These are phyloP conservation scores for Archilochus colubris DNA, from an alignment of 2,113 vertebrate genomes.

Conservation along the genomic window DNA sequence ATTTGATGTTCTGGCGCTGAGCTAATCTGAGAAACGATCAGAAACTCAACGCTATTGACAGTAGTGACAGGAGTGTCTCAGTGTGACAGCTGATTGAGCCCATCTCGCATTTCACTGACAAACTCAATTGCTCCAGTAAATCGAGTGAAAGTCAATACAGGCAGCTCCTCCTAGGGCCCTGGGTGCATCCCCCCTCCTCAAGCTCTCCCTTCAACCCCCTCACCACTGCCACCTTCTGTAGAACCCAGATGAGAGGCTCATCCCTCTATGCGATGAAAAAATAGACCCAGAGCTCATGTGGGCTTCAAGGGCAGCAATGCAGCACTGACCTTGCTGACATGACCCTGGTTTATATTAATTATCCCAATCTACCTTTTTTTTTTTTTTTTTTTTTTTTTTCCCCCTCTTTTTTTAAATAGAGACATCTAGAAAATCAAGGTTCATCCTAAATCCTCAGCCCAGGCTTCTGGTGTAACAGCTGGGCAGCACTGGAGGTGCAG, in stretches of 20 bases:
- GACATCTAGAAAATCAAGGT: not conserved
- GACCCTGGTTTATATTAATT: not conserved
- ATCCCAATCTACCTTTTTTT: not conserved
- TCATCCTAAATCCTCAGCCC: not conserved
- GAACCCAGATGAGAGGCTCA: not conserved
- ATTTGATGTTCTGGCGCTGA: slow-evolving; percentile 71
- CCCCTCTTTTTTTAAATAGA: not conserved
- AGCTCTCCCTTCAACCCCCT: not conserved
- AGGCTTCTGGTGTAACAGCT: fast-evolving
- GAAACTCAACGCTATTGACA: slow-evolving; percentile 78
- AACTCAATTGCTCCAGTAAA: slow-evolving; percentile 89
- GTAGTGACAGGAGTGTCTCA: slow-evolving; percentile 77
- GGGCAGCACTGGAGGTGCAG: not conserved
- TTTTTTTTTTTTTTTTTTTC: not conserved
- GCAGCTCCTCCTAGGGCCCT: not conserved
- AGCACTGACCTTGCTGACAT: not conserved
- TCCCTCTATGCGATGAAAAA: not conserved
- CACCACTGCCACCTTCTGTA: not conserved
- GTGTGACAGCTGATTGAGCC: slow-evolving; percentile 87
- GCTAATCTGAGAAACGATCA: slow-evolving; percentile 80
- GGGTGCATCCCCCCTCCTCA: not conserved
- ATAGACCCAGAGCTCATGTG: fast-evolving
- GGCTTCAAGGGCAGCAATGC: not conserved
- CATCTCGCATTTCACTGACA: slow-evolving; percentile 88
- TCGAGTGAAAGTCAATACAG: slow-evolving; percentile 90